phyloP scores from a whole-genome alignment of 1,140 invertebrate genomes.

The Polypedilum pembai region DNA sequence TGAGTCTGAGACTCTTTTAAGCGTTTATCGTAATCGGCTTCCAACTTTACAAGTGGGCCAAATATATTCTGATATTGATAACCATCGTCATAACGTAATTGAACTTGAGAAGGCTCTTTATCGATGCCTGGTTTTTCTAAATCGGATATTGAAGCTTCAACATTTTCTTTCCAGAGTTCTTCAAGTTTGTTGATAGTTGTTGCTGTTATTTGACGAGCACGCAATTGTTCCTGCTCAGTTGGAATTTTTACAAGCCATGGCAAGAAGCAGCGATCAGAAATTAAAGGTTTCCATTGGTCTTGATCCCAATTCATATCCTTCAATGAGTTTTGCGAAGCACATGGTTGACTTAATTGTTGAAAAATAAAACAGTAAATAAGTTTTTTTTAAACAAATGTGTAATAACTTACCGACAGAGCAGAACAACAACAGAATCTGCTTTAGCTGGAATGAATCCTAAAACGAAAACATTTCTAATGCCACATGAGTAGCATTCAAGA shows the following conservation, averaged over 20 bases:
- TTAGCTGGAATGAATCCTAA: conserved; percentile 98
- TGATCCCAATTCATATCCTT: conserved; percentile 99
- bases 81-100: conserved; percentile 93
- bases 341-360: conserved; percentile 63
- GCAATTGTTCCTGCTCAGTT: conserved; percentile 88
- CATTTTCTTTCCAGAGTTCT: conserved; percentile 98
- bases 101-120: conserved; percentile 92
- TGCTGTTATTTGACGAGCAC: conserved; percentile 90
- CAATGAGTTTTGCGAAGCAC: conserved; percentile 89
- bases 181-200: conserved; percentile 97
- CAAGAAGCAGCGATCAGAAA: conserved; percentile 90
- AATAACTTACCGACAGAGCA: conserved; percentile 72
- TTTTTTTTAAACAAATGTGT: conserved; percentile 27
- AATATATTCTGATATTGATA: conserved; percentile 99
- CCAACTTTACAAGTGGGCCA: conserved; percentile 91
- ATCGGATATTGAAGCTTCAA: conserved; percentile 95
- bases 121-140: conserved; percentile 95
- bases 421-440: conserved; percentile 97
- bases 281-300: conserved; percentile 97
- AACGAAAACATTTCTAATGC: conserved; percentile 94
- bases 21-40: conserved; percentile 97
- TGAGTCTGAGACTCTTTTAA: conserved; percentile 98
- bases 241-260: conserved; percentile 96
- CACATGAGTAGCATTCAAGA: conserved; percentile 98
- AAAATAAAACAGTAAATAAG: conserved; percentile 29